These are phyloP conservation scores for Entomobrya multifasciata DNA, from an alignment of 2,888 invertebrate genomes.

Conservation along the genomic window DNA sequence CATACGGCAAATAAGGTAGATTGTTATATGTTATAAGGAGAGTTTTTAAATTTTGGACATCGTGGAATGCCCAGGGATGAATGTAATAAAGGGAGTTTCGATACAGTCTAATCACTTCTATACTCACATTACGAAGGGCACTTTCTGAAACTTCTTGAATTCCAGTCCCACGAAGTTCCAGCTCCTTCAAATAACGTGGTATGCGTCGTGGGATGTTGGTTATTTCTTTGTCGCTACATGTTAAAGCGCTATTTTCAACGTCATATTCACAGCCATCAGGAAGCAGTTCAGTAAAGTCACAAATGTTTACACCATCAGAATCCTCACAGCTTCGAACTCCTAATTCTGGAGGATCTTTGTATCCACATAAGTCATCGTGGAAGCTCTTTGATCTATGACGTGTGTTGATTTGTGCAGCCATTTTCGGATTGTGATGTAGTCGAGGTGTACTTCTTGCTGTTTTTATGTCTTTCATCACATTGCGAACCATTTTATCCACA, in stretches of 20 bases:
- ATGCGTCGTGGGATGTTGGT: slow-evolving; percentile 64
- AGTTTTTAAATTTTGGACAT: slow-evolving; percentile 36
- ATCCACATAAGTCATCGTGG: slow-evolving; percentile 35
- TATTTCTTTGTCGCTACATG: slow-evolving; percentile 53
- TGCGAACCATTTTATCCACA: not conserved
- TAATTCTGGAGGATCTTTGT: slow-evolving; percentile 25
- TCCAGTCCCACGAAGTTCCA: slow-evolving; percentile 56
- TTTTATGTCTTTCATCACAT: slow-evolving; percentile 19
- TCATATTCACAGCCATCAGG: slow-evolving; percentile 45
- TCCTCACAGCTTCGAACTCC: not conserved
- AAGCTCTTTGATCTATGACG: not conserved
- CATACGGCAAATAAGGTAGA: slow-evolving; percentile 58
- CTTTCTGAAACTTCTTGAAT: slow-evolving; percentile 32
- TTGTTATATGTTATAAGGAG: slow-evolving; percentile 60
- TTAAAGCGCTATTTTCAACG: not conserved
- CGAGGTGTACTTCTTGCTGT: not conserved
- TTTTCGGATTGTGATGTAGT: too few species aligned
- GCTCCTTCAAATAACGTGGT: not conserved
- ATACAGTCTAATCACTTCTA: slow-evolving; percentile 41
- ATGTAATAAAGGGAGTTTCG: slow-evolving; percentile 54
- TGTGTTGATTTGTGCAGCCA: not conserved
- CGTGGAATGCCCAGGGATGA: slow-evolving; percentile 66
- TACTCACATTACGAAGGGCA: not conserved
- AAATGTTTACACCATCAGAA: not conserved
- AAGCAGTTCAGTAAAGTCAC: not conserved